Conservation (phyloP, 37 sponge, comb jelly and placozoan genomes). For the Aphrocallistes beatrix region DNA sequence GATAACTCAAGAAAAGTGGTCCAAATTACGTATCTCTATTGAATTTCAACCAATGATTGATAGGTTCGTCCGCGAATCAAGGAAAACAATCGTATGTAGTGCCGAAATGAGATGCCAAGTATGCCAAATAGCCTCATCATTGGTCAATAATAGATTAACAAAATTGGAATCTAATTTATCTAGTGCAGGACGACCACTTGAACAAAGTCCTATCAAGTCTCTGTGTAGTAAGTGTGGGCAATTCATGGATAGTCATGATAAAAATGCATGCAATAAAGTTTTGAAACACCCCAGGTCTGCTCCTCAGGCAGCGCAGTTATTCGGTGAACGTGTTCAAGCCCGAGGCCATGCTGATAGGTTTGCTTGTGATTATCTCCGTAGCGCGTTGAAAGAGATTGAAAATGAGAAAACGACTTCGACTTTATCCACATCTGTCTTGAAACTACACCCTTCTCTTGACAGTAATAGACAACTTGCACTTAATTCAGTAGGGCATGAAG, state of each 20-base stretch:
- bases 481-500: not conserved
- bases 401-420: not conserved
- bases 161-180: not conserved
- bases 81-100: not conserved
- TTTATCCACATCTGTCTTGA: slow-evolving; percentile 3
- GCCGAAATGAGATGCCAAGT: slow-evolving; percentile 11
- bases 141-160: not conserved
- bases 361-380: slow-evolving; percentile 17
- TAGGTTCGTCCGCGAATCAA: not conserved
- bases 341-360: not conserved
- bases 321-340: slow-evolving; percentile 1
- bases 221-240: not conserved
- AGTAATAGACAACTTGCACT: slow-evolving; percentile 14
- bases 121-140: slow-evolving; percentile 11
- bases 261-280: not conserved
- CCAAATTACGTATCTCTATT: too few species aligned
- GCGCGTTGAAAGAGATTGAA: not conserved
- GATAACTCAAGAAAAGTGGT: too few species aligned
- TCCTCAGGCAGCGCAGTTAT: slow-evolving; percentile 1
- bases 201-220: slow-evolving; percentile 4
- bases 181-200: slow-evolving; percentile 12
- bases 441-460: slow-evolving; percentile 12
- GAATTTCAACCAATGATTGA: not conserved
- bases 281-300: not conserved
- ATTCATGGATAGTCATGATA: not conserved